Percentiles rank a stretch among this genome's conserved stretches.
Conservation (phyloP, 2,888 invertebrate genomes). For the Leistus spinibarbis region DNA sequence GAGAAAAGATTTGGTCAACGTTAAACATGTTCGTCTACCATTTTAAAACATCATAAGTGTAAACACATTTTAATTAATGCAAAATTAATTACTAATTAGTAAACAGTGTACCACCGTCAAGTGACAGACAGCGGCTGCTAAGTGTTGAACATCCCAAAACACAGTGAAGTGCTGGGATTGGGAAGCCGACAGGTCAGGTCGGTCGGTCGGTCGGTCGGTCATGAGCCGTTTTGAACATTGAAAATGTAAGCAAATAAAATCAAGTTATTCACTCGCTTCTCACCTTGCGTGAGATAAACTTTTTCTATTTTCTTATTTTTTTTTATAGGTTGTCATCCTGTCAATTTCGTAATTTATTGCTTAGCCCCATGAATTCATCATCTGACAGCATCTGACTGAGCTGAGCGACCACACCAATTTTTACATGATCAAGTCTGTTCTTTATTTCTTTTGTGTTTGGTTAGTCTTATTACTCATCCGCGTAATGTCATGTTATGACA, state of each 20-base stretch:
- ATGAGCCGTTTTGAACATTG: not conserved
- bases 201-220: too few relatives aligned
- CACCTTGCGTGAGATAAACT: not conserved
- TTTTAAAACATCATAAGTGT: conserved; percentile 20
- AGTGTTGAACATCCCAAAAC: not conserved
- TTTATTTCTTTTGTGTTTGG: not conserved
- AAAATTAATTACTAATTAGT: conserved; percentile 30
- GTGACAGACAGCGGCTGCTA: not conserved
- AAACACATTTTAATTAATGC: conserved; percentile 31
- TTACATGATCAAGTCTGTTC: not conserved
- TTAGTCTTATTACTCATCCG: not conserved
- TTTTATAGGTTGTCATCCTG: conserved; percentile 55
- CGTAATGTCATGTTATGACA: too few relatives aligned
- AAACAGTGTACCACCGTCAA: not conserved
- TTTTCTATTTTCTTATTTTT: conserved; percentile 8
- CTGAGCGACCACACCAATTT: not conserved
- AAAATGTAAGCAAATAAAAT: not conserved
- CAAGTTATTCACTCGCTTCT: not conserved
- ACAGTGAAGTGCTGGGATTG: not conserved
- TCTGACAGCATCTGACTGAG: too few relatives aligned
- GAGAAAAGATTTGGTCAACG: not conserved
- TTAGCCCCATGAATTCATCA: not conserved
- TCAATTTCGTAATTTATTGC: conserved; percentile 53
- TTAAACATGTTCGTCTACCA: not conserved
- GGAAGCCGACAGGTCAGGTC: too few relatives aligned